These are phyloP conservation scores for Gorsachius goisagi DNA, from an alignment of 2,113 vertebrate genomes.

Conservation along the genomic window DNA sequence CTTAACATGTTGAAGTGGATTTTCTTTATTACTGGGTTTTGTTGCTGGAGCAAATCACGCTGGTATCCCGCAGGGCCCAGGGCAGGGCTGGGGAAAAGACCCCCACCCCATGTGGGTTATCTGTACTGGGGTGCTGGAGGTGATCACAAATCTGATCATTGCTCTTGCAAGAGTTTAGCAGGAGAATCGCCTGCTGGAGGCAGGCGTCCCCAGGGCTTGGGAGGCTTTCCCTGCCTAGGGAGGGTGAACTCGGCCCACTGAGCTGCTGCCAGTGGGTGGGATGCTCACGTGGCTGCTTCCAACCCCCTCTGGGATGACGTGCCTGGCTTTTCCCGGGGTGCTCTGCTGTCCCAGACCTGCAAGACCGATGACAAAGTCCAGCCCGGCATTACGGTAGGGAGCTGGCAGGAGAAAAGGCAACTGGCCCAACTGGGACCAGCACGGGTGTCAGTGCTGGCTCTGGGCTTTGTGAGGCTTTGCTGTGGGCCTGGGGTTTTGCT, in stretches of 20 bases:
- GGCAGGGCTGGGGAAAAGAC: neutral
- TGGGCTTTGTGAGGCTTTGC: neutral
- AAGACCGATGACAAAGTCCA: neutral
- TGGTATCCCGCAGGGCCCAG: rapidly evolving
- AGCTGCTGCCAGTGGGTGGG: neutral
- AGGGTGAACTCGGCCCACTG: neutral
- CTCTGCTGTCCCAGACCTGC: neutral
- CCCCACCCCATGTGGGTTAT: neutral
- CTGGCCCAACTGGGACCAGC: neutral
- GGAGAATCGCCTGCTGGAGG: neutral
- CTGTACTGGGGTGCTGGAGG: neutral
- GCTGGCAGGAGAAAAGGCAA: neutral
- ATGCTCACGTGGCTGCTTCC: neutral
- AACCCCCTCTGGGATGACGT: rapidly evolving
- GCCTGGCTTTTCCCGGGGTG: neutral
- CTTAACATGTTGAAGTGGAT: neutral
- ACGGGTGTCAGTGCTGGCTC: neutral
- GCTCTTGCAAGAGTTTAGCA: neutral
- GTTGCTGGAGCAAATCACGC: neutral
- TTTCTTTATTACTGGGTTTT: neutral
- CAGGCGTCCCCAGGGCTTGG: neutral
- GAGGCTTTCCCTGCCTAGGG: neutral
- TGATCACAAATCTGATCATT: neutral
- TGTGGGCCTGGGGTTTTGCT: neutral
- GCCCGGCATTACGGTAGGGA: rapidly evolving